A percentile compares a stretch with the other conserved stretches of the same genome.
Evolutionary conservation across 2,888 invertebrate genomes (phyloP).

Genomic region (Troides aeacus): DNA sequence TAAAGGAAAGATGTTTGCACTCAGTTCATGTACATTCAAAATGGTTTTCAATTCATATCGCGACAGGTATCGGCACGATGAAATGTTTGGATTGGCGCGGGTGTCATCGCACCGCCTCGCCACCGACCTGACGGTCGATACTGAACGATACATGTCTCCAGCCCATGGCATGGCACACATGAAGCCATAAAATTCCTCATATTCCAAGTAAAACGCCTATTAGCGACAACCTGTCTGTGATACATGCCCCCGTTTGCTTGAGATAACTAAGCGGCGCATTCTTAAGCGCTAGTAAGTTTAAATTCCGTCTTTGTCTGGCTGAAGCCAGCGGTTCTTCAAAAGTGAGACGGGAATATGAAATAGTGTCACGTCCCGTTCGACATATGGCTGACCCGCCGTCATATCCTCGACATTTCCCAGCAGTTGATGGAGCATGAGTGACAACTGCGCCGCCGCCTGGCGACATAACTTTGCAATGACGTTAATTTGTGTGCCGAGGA

Average conservation of each 20-base stretch:
- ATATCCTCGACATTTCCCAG: conserved; percentile 73
- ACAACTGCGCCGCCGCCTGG: conserved; percentile 60
- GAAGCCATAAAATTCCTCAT: conserved; percentile 66
- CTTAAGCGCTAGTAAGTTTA: conserved; percentile 57
- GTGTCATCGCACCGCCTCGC: conserved; percentile 56
- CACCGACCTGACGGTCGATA: conserved; percentile 55
- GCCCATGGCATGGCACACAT: conserved; percentile 69
- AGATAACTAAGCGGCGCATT: conserved; percentile 68
- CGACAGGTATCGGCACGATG: conserved; percentile 50
- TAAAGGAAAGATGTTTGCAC: conserved; percentile 64
- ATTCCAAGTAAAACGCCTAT: conserved; percentile 74
- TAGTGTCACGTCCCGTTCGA: conserved; percentile 69
- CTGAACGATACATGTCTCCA: conserved; percentile 64
- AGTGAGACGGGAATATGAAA: conserved; percentile 71
- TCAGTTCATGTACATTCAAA: conserved; percentile 70
- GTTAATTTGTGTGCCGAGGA: conserved; percentile 71
- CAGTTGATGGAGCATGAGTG: conserved; percentile 80
- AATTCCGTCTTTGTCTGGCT: conserved; percentile 70
- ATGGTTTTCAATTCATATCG: conserved; percentile 54
- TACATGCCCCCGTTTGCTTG: conserved; percentile 63
- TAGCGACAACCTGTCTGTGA: conserved; percentile 76
- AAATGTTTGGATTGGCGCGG: conserved; percentile 69
- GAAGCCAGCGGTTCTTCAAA: conserved; percentile 58
- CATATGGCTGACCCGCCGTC: conserved; percentile 77
- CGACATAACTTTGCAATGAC: conserved; percentile 73